Base-by-base conservation (phyloP, 2,888 invertebrate species). In the Synergus laeviventris region DNA sequence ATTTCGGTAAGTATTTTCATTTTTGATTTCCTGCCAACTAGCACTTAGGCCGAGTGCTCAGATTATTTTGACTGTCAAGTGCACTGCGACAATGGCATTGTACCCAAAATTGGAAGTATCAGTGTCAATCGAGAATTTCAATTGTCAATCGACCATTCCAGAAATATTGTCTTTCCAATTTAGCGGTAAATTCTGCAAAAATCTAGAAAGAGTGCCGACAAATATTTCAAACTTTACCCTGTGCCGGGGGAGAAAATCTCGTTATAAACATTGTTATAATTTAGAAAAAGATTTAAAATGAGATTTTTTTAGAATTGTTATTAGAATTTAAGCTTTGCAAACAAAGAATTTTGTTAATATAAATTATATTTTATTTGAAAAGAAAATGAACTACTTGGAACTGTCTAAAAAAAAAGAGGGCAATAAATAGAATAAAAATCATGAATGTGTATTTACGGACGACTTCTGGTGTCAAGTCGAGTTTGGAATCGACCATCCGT, bases 51-150 rank as follows among this genome's bases (percentile, higher is more conserved):
- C 21, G 14, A 66, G 2, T 45, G 45, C 66, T 70, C 49, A 70
- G 49, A 49, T 16, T 70, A 70, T 70, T 70, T 70, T 49, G 70
- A 45, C 49, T 45, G 24, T n/a, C 38, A 38, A 18, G 12, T 70
- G 16, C 31, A 31, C 31, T 49, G 70, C 70, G 49, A 36, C 31
- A 70, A 49, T 70, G 70, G n/a, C 70, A 70, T 70, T 70, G 70
- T 70, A 49, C 49, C 49, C 45, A 36, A 49, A 70, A 49, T 70
- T 70, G 49, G 45, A 49, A n/a, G 24, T 16, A 1, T 21, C 11
- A 45, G 24, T 66, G 18, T 16, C 24, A 66, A 18, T n/a, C 11
- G n/a, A 45, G 11, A 5, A 36, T 2, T 31, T 24, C n/a, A 16
- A 31, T 5, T 5, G 31, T 31, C 31, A 31, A 31, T 31, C 31